Base-by-base conservation (phyloP, 2,888 invertebrate genomes). In the Brenthis ino region DNA sequence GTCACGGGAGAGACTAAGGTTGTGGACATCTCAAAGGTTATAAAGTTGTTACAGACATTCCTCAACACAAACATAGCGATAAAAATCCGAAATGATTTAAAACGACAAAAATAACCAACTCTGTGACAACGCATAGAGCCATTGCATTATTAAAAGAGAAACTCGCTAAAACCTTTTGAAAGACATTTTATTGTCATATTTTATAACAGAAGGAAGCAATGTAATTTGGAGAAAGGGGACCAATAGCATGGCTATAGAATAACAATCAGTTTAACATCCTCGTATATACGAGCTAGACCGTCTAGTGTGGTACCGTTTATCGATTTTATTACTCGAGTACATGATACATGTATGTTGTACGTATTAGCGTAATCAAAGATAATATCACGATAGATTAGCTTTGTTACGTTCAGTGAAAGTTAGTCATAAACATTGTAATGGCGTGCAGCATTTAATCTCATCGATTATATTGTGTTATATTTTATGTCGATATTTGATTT, bases 201-300 rank as follows among this genome's bases (percentile, higher is more conserved):
- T 66, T 72, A 69, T 64, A 71, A 47, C 60, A 69, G 65, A 61
- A 65, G 58, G 64, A 65, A 68, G 57, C 64, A 57, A 66, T 60
- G 63, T 70, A 65, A 68, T 87, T 81, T 72, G 76, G 85, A 85
- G 89, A 90, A 89, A 90, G 89, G 88, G 77, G 88, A 82, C 80
- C 85, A 78, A 67, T 72, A 68, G 73, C 72, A 72, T 75, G 83
- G 77, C 79, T 76, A 74, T 79, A 74, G 89, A 88, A 90, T 90
- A 81, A 82, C 84, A 89, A 90, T 85, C 76, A 79, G 81, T 81
- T 82, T 80, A 78, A 83, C 86, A 86, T 88, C 87, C 86, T 87
- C 83, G 69, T 81, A 78, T 77, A 73, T 75, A 58, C 55, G 50
- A 64, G 74, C 55, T 69, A 64, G 66, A 70, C 16, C 55, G 54